Evolutionary conservation across 1,140 invertebrate species (phyloP), one percentile per base, ranked within the genome.

Genomic region (Magallana gigas): DNA sequence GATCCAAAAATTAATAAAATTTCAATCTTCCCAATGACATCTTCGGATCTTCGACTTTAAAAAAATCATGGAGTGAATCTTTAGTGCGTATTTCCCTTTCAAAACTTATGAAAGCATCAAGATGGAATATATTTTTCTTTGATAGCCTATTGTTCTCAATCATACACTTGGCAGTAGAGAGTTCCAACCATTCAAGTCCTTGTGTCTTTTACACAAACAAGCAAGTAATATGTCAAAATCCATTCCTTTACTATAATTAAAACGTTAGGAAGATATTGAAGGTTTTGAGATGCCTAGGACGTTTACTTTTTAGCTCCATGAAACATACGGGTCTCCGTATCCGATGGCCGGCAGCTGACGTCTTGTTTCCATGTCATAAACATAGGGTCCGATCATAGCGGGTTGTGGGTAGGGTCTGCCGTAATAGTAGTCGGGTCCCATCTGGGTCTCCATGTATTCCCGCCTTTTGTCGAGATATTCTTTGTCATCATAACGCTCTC

Each of bases 401-500:
- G 56, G 56, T 36, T 57, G 56, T 11, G 83, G 83, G 16, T 84
- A 84, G n/a, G 56, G 56, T 60, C 83, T 59, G 2, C 56, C 56
- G 14, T 62, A 59, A 23, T 84, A 84, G 12, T 36, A 48, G 58
- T 84, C 83, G 18, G 83, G 58, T 84, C 83, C 83, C 83, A 84
- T 84, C 57, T 57, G 81, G 3, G 48, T 83, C 18, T 83, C 81
- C 81, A 57, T 56, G 58, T 7, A 62, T 56, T 87, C 88, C 57
- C 88, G 87, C 57, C 85, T 87, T 71, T 93, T 93, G 9, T 91
- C 92, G 57, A 90, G 59, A 82, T 88, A 88, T 23, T 90, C 91
- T 85, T 88, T 85, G 59, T 91, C 92, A 48, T 92, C 90, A 82
- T 93, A 93, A 48, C 91, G 83, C 59, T 91, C 90, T 23, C 89